Evolutionary conservation across 2,888 invertebrate species (phyloP), one percentile per base, ranked within the genome.

Genomic region (Drosophila subquinaria): DNA sequence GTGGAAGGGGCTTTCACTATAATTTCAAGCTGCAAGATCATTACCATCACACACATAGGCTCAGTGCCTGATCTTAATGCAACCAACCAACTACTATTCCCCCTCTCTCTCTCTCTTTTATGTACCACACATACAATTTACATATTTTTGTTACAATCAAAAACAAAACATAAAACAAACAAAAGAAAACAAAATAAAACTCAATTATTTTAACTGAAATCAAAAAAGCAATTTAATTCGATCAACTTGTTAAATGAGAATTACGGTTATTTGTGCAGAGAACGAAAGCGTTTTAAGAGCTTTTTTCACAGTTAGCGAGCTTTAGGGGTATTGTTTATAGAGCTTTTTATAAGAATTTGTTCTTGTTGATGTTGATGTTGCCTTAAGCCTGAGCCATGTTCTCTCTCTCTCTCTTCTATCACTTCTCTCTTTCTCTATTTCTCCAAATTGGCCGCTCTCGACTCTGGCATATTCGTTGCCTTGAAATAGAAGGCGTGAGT

Each of bases 1-100:
- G 92, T 71, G 89, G 89, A 71, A 82, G 91, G 53, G 89, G 89
- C 55, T 92, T 92, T 77, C 91, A 92, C 89, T 92, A 92, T 69
- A 90, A 90, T 83, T 90, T 90, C 70, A 90, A 90, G 74, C 66
- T 90, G 56, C 83, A 80, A 75, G 90, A 90, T 78, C 90, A 90
- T 51, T 89, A 84, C 50, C 78, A 65, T 62, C 82, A 81, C 52
- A 78, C 82, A 62, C 82, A 79, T 23, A 47, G 66, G 68, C 75
- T 66, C 17, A 65, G 60, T 63, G 63, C 61, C 72, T 62, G 35
- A 61, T 27, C 38, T 50, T 43, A 59, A 59, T 30, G 15, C 64
- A 57, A 62, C 11, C 36, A 23, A 20, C 4, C 2, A 11, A 15
- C 11, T 8, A 15, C 11, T 8, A 57, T 10, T 17, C 6, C 51